These are phyloP conservation scores for Melanostoma mellinum DNA, from an alignment of 2,888 invertebrate genomes.

Conservation along the genomic window DNA sequence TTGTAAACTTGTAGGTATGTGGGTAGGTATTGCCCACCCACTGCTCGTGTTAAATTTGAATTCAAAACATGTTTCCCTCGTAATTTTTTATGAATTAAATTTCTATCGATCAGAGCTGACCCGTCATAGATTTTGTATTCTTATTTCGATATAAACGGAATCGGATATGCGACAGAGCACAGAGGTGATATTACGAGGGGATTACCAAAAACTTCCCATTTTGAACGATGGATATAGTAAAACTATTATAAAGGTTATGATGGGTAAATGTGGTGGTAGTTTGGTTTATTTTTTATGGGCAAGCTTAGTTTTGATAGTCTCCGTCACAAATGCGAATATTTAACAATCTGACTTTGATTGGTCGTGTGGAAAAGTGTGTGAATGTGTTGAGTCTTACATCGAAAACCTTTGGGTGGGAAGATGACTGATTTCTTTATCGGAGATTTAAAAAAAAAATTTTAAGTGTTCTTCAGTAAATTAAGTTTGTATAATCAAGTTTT, in stretches of 20 bases:
- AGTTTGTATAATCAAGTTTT: no score
- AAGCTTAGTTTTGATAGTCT: constrained; percentile 51
- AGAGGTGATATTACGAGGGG: constrained; percentile 30
- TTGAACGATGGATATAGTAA: constrained; percentile 35
- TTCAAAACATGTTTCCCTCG: constrained; percentile 69
- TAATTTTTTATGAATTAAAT: constrained; percentile 72
- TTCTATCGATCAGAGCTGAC: constrained; percentile 65
- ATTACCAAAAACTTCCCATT: constrained; percentile 37
- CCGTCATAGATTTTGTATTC: constrained; percentile 21
- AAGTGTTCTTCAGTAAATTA: no score
- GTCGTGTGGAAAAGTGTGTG: no score
- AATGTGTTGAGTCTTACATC: no score
- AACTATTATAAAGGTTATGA: constrained; percentile 53
- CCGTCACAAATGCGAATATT: no score
- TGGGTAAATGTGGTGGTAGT: background rate
- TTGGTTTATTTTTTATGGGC: background rate
- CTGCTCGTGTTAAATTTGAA: constrained; percentile 59
- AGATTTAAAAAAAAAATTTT: no score
- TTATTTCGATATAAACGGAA: no score
- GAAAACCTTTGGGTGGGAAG: no score
- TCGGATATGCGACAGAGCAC: constrained; percentile 24
- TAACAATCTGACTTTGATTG: no score
- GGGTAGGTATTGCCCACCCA: no score
- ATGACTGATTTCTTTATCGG: no score
- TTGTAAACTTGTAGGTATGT: no score